A percentile compares a stretch with the other conserved stretches of the same genome.
Evolutionary conservation across 2,888 invertebrate species (phyloP).

Genomic region (Heliconius erato): DNA sequence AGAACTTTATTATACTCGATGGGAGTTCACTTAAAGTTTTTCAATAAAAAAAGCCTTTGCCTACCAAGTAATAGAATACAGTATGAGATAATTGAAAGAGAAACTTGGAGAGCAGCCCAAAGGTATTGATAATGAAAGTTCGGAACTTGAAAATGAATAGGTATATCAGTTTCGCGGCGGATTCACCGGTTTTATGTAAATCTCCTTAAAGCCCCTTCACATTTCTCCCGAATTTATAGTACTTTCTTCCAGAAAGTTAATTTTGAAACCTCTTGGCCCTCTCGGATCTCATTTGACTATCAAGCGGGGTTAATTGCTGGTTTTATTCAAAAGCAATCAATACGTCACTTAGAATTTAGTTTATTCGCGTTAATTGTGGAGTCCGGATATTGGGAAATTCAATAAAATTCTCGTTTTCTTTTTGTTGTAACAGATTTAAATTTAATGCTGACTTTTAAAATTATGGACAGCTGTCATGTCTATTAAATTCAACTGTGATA

Average conservation of each 20-base stretch:
- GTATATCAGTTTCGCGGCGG: conserved; percentile 49
- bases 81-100: conserved; percentile 36
- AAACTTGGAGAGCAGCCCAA: conserved; percentile 36
- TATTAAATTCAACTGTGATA: no score
- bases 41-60: conserved; percentile 28
- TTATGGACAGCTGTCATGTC: not conserved
- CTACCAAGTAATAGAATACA: conserved; percentile 31
- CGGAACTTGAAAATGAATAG: conserved; percentile 46
- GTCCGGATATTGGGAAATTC: not conserved
- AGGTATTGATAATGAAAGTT: conserved; percentile 46
- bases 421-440: not conserved
- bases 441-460: not conserved
- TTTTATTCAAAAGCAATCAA: conserved; percentile 40
- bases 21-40: conserved; percentile 25
- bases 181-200: conserved; percentile 52
- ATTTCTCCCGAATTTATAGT: conserved; percentile 48
- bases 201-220: conserved; percentile 50
- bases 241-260: conserved; percentile 49
- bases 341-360: conserved; percentile 34
- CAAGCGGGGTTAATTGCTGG: conserved; percentile 46
- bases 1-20: conserved; percentile 11
- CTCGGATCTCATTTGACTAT: conserved; percentile 45
- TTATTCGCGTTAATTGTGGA: conserved; percentile 6
- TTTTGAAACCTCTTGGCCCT: conserved; percentile 46
- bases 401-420: not conserved